Conservation (phyloP, 2,888 invertebrate species). For the Andrena trimmerana region DNA sequence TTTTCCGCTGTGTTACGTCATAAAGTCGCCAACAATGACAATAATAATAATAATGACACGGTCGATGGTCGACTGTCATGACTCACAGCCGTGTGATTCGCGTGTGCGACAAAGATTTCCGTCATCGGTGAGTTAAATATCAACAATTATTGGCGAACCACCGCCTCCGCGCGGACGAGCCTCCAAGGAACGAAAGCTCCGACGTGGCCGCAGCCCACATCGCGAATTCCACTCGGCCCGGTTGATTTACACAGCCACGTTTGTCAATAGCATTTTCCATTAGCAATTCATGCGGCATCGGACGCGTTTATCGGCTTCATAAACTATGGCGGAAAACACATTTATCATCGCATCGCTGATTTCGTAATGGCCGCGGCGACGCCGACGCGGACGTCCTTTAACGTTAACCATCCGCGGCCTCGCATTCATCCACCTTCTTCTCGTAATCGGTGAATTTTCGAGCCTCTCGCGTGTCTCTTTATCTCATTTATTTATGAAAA, state of each 20-base stretch:
- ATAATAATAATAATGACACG: background rate
- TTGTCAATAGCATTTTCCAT: constrained; percentile 74
- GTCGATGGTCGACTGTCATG: background rate
- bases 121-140: constrained; percentile 35
- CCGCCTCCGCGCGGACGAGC: constrained; percentile 48
- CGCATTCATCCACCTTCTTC: background rate
- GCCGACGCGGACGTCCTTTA: constrained; percentile 44
- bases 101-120: constrained; percentile 40
- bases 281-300: constrained; percentile 77
- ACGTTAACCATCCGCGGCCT: constrained; percentile 16
- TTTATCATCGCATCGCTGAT: constrained; percentile 75
- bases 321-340: constrained; percentile 73
- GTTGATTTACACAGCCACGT: constrained; percentile 68
- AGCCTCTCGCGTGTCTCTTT: background rate
- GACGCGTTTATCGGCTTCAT: constrained; percentile 78
- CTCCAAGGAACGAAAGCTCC: constrained; percentile 47
- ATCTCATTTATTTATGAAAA: background rate
- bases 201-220: constrained; percentile 54
- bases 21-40: too few species aligned
- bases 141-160: constrained; percentile 44
- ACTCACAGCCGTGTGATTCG: constrained; percentile 32
- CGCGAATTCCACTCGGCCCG: constrained; percentile 51
- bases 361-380: constrained; percentile 71
- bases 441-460: background rate
- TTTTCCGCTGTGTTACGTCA: too few species aligned